Evolutionary conservation across 2,888 invertebrate genomes (phyloP).

Genomic region (Perithous albicinctus): DNA sequence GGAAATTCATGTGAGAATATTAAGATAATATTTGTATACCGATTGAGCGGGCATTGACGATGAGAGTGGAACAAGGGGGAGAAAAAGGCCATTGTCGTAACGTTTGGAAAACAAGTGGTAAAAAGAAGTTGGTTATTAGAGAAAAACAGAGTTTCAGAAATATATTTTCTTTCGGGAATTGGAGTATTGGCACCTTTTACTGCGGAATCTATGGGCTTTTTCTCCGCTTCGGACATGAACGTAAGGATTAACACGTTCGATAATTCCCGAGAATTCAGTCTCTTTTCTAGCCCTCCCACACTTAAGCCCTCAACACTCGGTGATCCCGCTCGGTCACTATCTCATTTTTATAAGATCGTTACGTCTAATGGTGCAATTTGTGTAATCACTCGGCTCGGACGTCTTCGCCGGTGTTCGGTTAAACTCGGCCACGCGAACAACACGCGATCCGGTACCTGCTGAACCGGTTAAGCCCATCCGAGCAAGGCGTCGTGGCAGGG

Average conservation of each 20-base stretch:
- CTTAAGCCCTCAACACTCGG: neutral
- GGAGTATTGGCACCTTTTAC: too few relatives aligned
- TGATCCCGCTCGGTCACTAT: slow-evolving; percentile 20
- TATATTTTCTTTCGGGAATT: too few relatives aligned
- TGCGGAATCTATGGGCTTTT: neutral
- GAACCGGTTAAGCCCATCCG: slow-evolving; percentile 74
- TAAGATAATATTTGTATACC: too few relatives aligned
- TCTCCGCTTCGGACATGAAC: neutral
- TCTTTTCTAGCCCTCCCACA: neutral
- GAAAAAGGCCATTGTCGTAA: too few relatives aligned
- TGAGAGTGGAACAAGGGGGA: too few relatives aligned
- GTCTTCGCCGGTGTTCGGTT: slow-evolving; percentile 77
- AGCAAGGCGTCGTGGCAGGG: slow-evolving; percentile 47
- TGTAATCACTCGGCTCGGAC: slow-evolving; percentile 80
- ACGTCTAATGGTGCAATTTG: slow-evolving; percentile 82
- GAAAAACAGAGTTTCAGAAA: too few relatives aligned
- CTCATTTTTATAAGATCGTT: slow-evolving; percentile 58
- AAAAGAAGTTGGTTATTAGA: too few relatives aligned
- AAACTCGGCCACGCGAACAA: slow-evolving; percentile 83
- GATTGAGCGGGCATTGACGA: too few relatives aligned
- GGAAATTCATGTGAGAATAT: too few relatives aligned
- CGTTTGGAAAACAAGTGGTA: too few relatives aligned
- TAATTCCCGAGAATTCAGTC: neutral
- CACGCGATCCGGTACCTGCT: slow-evolving; percentile 83
- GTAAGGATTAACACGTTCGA: slow-evolving; percentile 31